A percentile compares a stretch with the other conserved stretches of the same genome.
Conservation (phyloP, 2,797 vertebrate species). For the Enteromius mattozi region DNA sequence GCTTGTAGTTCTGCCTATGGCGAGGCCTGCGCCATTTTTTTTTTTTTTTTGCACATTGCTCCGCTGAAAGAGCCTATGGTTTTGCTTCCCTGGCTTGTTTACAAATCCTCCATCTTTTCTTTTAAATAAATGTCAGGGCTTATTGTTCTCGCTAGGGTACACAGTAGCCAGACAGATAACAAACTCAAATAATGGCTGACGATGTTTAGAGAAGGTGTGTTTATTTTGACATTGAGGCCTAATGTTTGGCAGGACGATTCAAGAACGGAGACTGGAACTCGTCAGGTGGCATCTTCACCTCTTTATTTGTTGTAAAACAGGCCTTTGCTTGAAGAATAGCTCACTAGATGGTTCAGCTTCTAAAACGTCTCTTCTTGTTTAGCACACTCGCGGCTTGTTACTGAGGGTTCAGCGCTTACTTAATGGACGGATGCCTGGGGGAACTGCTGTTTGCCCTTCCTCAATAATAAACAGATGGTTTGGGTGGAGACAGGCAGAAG, state of each 20-base stretch:
- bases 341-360: neutral
- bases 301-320: slow-evolving; percentile 18
- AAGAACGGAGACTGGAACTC: neutral
- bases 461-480: slow-evolving; percentile 75
- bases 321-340: neutral
- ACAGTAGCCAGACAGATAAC: slow-evolving; percentile 35
- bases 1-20: slow-evolving; percentile 58
- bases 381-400: slow-evolving; percentile 51
- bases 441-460: slow-evolving; percentile 62
- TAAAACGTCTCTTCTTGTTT: slow-evolving; percentile 21
- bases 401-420: slow-evolving; percentile 52
- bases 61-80: neutral
- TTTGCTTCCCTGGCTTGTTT: slow-evolving; percentile 9
- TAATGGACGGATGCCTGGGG: slow-evolving; percentile 14
- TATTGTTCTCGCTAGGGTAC: slow-evolving; percentile 7
- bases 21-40: slow-evolving; percentile 16
- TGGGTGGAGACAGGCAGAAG: slow-evolving; percentile 63
- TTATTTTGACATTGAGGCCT: slow-evolving; percentile 28
- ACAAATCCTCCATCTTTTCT: slow-evolving; percentile 24
- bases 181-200: slow-evolving; percentile 16
- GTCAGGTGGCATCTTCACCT: neutral
- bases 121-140: neutral
- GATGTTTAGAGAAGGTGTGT: slow-evolving; percentile 37
- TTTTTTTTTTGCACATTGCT: neutral
- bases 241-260: slow-evolving; percentile 7